phyloP scores from a whole-genome alignment of 2,797 vertebrate species.

The Channallabes apus region DNA sequence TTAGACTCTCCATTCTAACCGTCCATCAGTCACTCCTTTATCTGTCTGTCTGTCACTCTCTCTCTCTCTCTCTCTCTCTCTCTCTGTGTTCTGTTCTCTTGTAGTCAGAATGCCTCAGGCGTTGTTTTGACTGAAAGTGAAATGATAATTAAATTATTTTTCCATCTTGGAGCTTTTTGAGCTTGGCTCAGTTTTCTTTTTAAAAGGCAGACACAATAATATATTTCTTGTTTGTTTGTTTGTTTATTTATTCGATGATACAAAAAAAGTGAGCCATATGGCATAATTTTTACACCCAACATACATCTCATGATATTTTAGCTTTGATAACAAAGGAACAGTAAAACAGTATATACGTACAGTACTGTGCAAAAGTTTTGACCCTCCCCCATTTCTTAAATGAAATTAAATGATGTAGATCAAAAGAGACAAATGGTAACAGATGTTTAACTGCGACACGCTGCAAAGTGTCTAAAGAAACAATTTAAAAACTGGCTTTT shows the following conservation, averaged over 20 bases:
- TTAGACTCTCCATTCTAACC: constrained; percentile 49
- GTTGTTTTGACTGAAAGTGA: background rate
- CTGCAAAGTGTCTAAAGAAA: too few species aligned
- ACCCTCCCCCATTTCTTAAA: too few species aligned
- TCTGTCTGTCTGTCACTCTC: background rate
- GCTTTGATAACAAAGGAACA: background rate
- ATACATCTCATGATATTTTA: background rate
- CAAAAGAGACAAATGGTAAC: too few species aligned
- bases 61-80: constrained; percentile 14
- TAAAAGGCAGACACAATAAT: background rate
- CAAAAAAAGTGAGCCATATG: background rate
- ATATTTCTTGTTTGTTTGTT: background rate
- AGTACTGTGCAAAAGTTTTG: too few species aligned
- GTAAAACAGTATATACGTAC: background rate
- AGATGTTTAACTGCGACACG: too few species aligned
- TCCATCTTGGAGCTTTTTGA: background rate
- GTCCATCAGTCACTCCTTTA: constrained; percentile 50
- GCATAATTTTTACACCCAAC: background rate
- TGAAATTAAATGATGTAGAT: too few species aligned
- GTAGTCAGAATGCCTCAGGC: background rate
- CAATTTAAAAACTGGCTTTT: too few species aligned
- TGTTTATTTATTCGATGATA: background rate
- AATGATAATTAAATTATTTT: background rate
- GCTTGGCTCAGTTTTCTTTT: background rate
- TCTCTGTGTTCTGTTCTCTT: background rate